Evolutionary conservation across 2,888 invertebrate species (phyloP).

Genomic region (Drosophila falleni): DNA sequence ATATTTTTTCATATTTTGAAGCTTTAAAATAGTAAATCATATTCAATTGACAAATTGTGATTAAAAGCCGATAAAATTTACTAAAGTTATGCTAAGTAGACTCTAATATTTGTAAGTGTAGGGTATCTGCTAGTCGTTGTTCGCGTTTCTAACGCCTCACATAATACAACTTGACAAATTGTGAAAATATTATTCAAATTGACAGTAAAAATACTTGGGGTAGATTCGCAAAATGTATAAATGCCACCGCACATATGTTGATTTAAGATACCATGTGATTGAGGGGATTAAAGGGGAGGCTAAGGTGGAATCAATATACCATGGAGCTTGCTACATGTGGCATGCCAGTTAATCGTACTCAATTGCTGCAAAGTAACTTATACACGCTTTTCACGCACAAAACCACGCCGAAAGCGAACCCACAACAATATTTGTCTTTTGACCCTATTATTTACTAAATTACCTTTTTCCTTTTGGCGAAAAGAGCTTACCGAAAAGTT

Average conservation of each 20-base stretch:
- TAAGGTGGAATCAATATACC: conserved; percentile 25
- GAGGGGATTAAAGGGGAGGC: neutral
- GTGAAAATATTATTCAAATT: conserved; percentile 24
- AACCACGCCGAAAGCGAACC: conserved; percentile 68
- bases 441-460: conserved; percentile 81
- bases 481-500: conserved; percentile 45
- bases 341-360: conserved; percentile 69
- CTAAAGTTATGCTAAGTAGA: too few relatives aligned
- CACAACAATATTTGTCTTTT: conserved; percentile 78
- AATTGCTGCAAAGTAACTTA: conserved; percentile 77
- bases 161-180: conserved; percentile 7
- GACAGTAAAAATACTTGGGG: conserved; percentile 17
- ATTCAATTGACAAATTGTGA: too few relatives aligned
- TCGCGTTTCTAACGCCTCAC: neutral
- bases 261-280: neutral
- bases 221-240: conserved; percentile 9
- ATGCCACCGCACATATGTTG: conserved; percentile 18
- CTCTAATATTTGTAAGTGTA: neutral
- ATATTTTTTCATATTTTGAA: neutral
- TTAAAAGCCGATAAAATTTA: too few relatives aligned
- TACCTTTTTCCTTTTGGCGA: conserved; percentile 74
- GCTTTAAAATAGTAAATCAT: neutral
- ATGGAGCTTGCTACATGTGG: conserved; percentile 20
- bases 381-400: conserved; percentile 79
- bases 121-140: neutral